Evolutionary conservation across 2,888 invertebrate species (phyloP), one percentile per base, ranked within the genome.

Genomic region (Ischnus inquisitorius): DNA sequence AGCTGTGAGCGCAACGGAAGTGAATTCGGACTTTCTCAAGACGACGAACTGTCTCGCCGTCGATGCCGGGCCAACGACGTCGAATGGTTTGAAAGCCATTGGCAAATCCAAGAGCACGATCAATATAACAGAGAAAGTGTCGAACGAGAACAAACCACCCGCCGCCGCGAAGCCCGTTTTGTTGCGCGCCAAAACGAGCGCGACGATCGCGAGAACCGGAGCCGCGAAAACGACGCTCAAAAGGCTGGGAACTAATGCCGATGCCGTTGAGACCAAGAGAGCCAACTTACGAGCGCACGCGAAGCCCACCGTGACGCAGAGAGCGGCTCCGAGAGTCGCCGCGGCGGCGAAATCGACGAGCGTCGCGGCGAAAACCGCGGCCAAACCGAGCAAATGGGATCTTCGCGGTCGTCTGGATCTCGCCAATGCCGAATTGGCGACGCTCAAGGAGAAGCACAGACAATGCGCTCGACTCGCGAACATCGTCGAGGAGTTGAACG

Each of bases 371-470:
- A n/a, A n/a, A n/a, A n/a, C 92, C 0, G 79, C 78, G 6, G 43
- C 79, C n/a, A 91, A 89, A 82, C 90, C 90, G 0, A 89, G 87
- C 62, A 93, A 91, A 80, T 93, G 93, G 93, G 93, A 93, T 79
- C 75, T 90, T 12, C 92, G 91, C 77, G 92, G 92, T 6, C 90
- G 91, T 8, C 87, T 92, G 12, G 92, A 92, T 46, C 89, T 90
- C 39, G 74, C 91, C 0, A 94, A 93, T 22, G 94, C 94, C 3
- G 95, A 95, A 76, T 95, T 96, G 84, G 95, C 95, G 68, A 94
- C 95, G 6, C 94, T 96, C 0, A 96, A 96, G 92, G 96, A 96
- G 89, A 96, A 95, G 85, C 96, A 96, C 92, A 96, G 96, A 41
- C 95, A 96, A 69, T 95, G 95, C 86, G 94, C 71, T 2, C 62